Conservation (phyloP, 2,113 vertebrate genomes). For the Corythornis cristatus region DNA sequence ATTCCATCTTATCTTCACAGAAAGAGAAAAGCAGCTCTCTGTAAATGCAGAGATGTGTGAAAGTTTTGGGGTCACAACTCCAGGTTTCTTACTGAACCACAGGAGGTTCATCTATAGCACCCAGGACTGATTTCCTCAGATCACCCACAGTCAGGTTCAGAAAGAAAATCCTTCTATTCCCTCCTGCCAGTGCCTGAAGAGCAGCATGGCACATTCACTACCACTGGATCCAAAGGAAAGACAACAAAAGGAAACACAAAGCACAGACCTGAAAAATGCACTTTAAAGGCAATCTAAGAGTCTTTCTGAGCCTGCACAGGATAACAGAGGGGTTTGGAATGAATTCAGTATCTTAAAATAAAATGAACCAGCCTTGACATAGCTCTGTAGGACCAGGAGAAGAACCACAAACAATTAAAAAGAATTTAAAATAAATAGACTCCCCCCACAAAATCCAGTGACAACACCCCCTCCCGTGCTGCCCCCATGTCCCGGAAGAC, state of each 20-base stretch:
- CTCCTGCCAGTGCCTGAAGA: not conserved
- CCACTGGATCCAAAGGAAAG: not conserved
- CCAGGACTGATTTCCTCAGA: not conserved
- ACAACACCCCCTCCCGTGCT: not conserved
- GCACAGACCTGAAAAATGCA: not conserved
- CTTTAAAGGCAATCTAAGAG: not conserved
- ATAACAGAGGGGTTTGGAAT: not conserved
- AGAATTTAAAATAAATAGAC: not conserved
- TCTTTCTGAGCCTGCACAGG: constrained; percentile 9
- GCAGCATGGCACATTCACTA: not conserved
- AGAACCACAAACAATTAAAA: not conserved
- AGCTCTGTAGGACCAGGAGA: not conserved
- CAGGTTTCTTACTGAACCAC: not conserved
- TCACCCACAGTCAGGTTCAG: not conserved
- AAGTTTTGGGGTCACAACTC: not conserved
- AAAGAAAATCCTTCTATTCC: not conserved
- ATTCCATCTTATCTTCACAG: not conserved
- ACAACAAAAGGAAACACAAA: constrained; percentile 39
- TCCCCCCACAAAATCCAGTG: not conserved
- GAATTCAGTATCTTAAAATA: constrained; percentile 15
- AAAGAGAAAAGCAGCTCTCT: not conserved
- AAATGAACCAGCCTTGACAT: not conserved
- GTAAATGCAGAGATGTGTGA: not conserved
- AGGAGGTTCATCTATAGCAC: not conserved
- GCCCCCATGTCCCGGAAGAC: not conserved